Percentiles rank a stretch among this genome's conserved stretches.
Conservation (phyloP, 1,140 invertebrate genomes). For the Zaprionus ornatus region DNA sequence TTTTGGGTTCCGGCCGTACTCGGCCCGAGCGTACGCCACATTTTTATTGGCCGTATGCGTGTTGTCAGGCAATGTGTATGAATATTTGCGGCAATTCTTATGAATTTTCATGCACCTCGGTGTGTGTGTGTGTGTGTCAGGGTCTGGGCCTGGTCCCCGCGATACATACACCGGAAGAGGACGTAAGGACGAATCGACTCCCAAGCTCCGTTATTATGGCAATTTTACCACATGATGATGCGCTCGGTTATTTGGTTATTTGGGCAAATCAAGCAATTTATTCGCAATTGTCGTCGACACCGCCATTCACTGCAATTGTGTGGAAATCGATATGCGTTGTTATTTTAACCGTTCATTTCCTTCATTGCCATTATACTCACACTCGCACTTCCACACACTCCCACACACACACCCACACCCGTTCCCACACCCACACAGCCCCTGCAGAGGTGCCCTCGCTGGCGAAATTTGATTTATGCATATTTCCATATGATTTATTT, state of each 20-base stretch:
- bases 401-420: background rate
- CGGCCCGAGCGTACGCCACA: constrained; percentile 7
- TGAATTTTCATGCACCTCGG: constrained; percentile 71
- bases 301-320: constrained; percentile 68
- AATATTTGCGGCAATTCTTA: constrained; percentile 81
- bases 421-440: constrained; percentile 8
- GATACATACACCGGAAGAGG: constrained; percentile 47
- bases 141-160: constrained; percentile 5
- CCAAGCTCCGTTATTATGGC: constrained; percentile 72
- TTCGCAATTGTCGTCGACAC: constrained; percentile 74
- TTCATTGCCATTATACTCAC: constrained; percentile 60
- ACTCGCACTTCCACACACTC: constrained; percentile 1
- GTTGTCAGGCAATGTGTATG: constrained; percentile 76
- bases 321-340: constrained; percentile 80
- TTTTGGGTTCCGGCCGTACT: constrained; percentile 60
- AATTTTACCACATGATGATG: constrained; percentile 75
- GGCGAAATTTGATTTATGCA: constrained; percentile 79
- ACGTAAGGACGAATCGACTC: constrained; percentile 60
- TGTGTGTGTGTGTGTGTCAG: constrained; percentile 2
- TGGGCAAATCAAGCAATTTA: constrained; percentile 79
- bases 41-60: constrained; percentile 78
- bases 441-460: constrained; percentile 37
- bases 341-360: constrained; percentile 81
- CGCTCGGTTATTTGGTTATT: constrained; percentile 77
- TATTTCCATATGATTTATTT: constrained; percentile 82